Percentiles rank a stretch among this genome's conserved stretches.
These are phyloP conservation scores for Agrilus planipennis DNA, from an alignment of 1,140 invertebrate species.

Conservation along the genomic window DNA sequence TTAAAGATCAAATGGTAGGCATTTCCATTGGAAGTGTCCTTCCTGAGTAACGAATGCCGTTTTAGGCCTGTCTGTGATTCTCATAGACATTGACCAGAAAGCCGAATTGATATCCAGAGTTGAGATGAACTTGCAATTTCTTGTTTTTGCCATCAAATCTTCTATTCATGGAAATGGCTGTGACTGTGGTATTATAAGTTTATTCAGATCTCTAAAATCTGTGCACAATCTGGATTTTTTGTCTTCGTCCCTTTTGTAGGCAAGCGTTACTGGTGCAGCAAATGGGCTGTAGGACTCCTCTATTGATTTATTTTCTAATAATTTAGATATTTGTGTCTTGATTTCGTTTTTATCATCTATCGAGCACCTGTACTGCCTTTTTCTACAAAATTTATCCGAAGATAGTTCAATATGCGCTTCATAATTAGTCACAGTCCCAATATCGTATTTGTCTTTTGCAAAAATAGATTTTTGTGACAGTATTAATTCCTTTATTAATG, in stretches of 20 bases:
- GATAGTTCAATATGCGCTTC: slow-evolving; percentile 29
- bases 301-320: slow-evolving; percentile 23
- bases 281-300: slow-evolving; percentile 4
- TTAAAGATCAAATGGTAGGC: slow-evolving; percentile 21
- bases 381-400: slow-evolving; percentile 27
- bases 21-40: slow-evolving; percentile 1
- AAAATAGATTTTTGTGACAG: slow-evolving; percentile 23
- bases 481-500: slow-evolving; percentile 21
- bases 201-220: no score
- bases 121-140: slow-evolving; percentile 27
- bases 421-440: slow-evolving; percentile 16
- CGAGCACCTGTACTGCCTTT: slow-evolving; percentile 28
- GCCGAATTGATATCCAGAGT: slow-evolving; percentile 31
- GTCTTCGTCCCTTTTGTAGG: slow-evolving; percentile 1
- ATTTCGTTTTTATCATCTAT: slow-evolving; percentile 31
- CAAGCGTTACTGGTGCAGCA: no score
- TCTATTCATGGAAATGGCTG: slow-evolving; percentile 25
- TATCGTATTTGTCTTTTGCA: slow-evolving; percentile 32
- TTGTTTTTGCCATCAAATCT: slow-evolving; percentile 22
- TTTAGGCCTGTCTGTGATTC: slow-evolving; percentile 1
- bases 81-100: slow-evolving; percentile 28
- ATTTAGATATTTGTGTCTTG: slow-evolving; percentile 27
- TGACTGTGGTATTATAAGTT: neutral
- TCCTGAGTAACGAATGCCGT: slow-evolving; percentile 4
- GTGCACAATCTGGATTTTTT: slow-evolving; percentile 4